These are phyloP conservation scores for Perithous albicinctus DNA, from an alignment of 2,888 invertebrate species.

Conservation along the genomic window DNA sequence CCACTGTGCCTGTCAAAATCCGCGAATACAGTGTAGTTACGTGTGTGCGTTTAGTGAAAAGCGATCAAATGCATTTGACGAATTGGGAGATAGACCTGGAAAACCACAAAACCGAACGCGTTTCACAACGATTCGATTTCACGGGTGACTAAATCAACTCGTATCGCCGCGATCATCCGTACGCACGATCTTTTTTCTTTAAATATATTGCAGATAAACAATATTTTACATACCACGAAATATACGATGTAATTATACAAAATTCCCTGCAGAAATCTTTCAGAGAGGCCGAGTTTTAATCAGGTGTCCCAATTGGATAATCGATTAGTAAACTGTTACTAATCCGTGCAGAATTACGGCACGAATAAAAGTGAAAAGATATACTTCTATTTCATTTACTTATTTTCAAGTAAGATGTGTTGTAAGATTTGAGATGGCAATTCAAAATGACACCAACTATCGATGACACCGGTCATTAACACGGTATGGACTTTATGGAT, in stretches of 20 bases:
- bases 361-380: no score
- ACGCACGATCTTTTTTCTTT: conserved; percentile 6
- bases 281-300: no score
- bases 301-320: no score
- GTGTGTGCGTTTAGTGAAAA: conserved; percentile 13
- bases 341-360: no score
- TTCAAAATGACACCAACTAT: no score
- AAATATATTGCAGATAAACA: conserved; percentile 10
- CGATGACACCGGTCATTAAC: no score
- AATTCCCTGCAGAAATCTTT: no score
- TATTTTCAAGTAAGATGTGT: no score
- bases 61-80: conserved; percentile 46
- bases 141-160: conserved; percentile 33
- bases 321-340: no score
- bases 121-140: conserved; percentile 50
- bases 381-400: no score
- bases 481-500: no score
- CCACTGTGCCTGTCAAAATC: conserved; percentile 16
- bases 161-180: conserved; percentile 14
- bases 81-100: conserved; percentile 34
- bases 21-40: neutral
- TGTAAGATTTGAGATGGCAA: no score
- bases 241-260: conserved; percentile 7
- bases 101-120: conserved; percentile 51
- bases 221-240: neutral